Percentiles rank a stretch among this genome's conserved stretches.
Evolutionary conservation across 2,797 vertebrate species (phyloP).

Genomic region (Hypotaenidia philippensis): DNA sequence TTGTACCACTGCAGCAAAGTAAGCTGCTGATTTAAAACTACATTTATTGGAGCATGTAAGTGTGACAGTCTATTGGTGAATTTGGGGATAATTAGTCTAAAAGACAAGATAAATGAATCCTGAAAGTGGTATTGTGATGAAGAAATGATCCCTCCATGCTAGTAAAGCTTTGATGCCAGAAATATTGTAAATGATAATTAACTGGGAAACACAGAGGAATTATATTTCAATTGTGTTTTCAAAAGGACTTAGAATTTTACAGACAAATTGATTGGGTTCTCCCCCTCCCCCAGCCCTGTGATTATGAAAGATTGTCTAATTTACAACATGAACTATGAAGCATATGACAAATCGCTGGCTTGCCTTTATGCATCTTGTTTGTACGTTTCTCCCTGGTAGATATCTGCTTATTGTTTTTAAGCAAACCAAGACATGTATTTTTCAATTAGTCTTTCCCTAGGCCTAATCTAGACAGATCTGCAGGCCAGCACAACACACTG

Average conservation of each 20-base stretch:
- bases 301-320: conserved; percentile 96
- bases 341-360: conserved; percentile 88
- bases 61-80: conserved; percentile 86
- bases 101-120: conserved; percentile 98
- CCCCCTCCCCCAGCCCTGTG: conserved; percentile 80
- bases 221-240: conserved; percentile 82
- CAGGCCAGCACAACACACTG: conserved; percentile 73
- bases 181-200: conserved; percentile 91
- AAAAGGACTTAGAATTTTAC: conserved; percentile 86
- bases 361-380: conserved; percentile 86
- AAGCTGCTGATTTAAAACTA: conserved; percentile 86
- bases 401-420: conserved; percentile 73
- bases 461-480: conserved; percentile 77
- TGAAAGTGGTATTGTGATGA: conserved; percentile 84
- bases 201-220: conserved; percentile 82
- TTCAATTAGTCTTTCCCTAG: conserved; percentile 74
- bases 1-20: conserved; percentile 77
- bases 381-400: conserved; percentile 58
- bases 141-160: conserved; percentile 77
- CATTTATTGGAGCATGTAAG: conserved; percentile 92
- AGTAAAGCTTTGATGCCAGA: conserved; percentile 81
- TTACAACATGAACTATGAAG: conserved; percentile 86
- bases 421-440: conserved; percentile 78
- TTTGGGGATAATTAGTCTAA: conserved; percentile 94
- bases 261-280: conserved; percentile 91